These are phyloP conservation scores for Leptinotarsa tumamoca DNA, from an alignment of 2,888 invertebrate species.

Conservation along the genomic window DNA sequence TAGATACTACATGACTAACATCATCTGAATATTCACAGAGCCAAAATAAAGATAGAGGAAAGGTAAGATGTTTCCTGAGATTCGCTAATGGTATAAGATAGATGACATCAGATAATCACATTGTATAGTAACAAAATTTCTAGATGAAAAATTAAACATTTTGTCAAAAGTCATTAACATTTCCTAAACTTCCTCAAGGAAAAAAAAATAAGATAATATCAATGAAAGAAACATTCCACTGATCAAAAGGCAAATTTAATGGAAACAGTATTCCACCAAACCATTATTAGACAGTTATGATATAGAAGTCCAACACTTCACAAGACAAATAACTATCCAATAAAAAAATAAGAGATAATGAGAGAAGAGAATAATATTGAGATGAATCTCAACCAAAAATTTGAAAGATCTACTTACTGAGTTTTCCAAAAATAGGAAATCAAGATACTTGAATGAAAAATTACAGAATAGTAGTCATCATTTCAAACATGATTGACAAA, in stretches of 20 bases:
- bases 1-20: neutral
- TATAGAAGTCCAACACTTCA: slow-evolving; percentile 3
- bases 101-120: too few species aligned
- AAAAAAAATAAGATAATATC: neutral
- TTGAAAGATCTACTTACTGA: slow-evolving; percentile 4
- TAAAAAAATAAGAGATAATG: neutral
- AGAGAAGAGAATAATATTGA: neutral
- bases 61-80: too few species aligned
- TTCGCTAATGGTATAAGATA: too few species aligned
- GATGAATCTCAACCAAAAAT: neutral
- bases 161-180: too few species aligned
- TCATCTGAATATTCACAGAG: neutral
- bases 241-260: neutral
- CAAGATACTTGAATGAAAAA: slow-evolving; percentile 3
- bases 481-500: neutral
- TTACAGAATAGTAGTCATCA: slow-evolving; percentile 6
- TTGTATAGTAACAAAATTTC: too few species aligned
- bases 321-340: neutral
- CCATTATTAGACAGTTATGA: neutral
- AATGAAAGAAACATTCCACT: slow-evolving; percentile 1
- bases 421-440: neutral
- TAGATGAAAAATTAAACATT: too few species aligned
- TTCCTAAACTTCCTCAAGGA: neutral
- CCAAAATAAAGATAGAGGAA: too few species aligned
- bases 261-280: neutral